phyloP scores from a whole-genome alignment of 2,113 vertebrate genomes.

The Chionis minor region DNA sequence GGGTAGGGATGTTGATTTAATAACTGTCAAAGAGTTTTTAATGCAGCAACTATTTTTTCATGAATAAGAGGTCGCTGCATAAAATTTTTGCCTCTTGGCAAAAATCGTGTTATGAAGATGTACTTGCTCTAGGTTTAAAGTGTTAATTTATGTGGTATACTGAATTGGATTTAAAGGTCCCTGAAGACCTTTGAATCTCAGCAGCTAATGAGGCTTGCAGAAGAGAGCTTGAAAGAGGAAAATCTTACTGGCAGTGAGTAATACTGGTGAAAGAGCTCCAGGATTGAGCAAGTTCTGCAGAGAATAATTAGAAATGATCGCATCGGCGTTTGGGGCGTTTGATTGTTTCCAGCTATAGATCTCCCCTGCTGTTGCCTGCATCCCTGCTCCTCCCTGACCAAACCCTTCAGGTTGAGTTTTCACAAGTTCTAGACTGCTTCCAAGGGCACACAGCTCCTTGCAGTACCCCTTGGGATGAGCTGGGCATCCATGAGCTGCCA shows the following conservation, averaged over 20 bases:
- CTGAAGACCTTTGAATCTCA: conserved; percentile 53
- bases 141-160: conserved; percentile 49
- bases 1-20: not conserved
- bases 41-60: not conserved
- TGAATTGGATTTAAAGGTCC: conserved; percentile 41
- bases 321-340: not conserved
- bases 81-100: conserved; percentile 8
- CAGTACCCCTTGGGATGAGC: not conserved
- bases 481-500: not conserved
- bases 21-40: not conserved
- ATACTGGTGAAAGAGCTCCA: not conserved
- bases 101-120: not conserved
- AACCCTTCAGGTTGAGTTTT: not conserved
- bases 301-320: not conserved
- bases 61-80: not conserved
- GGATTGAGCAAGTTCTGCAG: conserved; percentile 21
- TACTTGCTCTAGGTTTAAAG: conserved; percentile 29
- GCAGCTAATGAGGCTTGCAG: conserved; percentile 38
- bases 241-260: conserved; percentile 42
- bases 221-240: not conserved
- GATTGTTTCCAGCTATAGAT: conserved; percentile 34
- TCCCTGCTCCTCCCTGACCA: not conserved
- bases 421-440: not conserved
- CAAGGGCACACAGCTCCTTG: not conserved
- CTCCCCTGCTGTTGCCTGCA: not conserved